Evolutionary conservation across 2,888 invertebrate species (phyloP), one percentile per base, ranked within the genome.

Genomic region (Eilema sororculum): DNA sequence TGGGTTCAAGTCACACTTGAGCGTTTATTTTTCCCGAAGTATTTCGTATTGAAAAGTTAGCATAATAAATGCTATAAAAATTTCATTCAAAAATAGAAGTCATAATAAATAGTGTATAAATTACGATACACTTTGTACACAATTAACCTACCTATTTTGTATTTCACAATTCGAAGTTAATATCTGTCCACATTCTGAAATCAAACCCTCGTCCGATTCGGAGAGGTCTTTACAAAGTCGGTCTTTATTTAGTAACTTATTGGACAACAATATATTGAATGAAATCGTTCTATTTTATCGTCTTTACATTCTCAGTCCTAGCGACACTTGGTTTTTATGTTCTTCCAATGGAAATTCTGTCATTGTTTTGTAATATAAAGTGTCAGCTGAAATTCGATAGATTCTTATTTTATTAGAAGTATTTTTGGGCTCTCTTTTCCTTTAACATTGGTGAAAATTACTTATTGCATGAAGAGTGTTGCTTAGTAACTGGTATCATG

Each of bases 201-300:
- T n/a, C 52, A 52, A 8, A 52, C 52, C 52, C n/a, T 52, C 52
- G 52, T n/a, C 8, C 9, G n/a, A 52, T 52, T 52, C 52, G n/a
- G n/a, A n/a, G 20, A 46, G 46, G 46, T 46, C 46, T 46, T 46
- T 20, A 52, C 52, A 52, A 46, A 46, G 6, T 46, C 46, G 5
- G 20, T n/a, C 52, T 52, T n/a, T 52, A 52, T 52, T n/a, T 52
- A 52, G 52, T 52, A 52, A 52, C 20, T 52, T 52, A 52, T 52
- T 52, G 52, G 2, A 22, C 9, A 33, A 33, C 22, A 22, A 12
- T 33, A 52, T 52, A 4, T n/a, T 52, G 9, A 52, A n/a, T 52
- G n/a, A n/a, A 52, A 52, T 52, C 1, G 52, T n/a, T 52, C 52
- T 20, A n/a, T 52, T 52, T 52, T n/a, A 52, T 52, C n/a, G 20